A percentile compares a stretch with the other conserved stretches of the same genome.
Conservation (phyloP, 2,113 vertebrate genomes). For the Chunga burmeisteri region DNA sequence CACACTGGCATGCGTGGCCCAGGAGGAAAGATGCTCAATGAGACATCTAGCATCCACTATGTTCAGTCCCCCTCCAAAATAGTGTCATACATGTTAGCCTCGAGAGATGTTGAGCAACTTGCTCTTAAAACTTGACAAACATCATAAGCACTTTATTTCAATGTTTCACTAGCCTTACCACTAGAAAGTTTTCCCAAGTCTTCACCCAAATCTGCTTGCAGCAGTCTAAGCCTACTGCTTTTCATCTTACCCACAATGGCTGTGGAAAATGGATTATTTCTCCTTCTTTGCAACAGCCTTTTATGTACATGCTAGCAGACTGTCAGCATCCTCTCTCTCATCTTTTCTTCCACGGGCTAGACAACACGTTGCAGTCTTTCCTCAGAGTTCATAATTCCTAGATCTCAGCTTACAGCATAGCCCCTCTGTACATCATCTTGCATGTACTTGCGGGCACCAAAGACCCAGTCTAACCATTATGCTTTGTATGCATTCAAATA, state of each 20-base stretch:
- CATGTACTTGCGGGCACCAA: neutral
- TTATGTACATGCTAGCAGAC: neutral
- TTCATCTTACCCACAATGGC: neutral
- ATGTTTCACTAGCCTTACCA: neutral
- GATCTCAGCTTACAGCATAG: neutral
- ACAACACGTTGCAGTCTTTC: neutral
- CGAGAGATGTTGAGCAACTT: neutral
- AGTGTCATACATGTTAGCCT: neutral
- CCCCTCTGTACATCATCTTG: neutral
- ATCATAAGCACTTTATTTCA: neutral
- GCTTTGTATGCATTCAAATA: neutral
- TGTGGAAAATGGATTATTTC: constrained; percentile 18
- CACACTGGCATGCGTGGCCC: rapidly evolving
- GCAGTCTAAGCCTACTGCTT: neutral
- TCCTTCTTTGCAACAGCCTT: neutral
- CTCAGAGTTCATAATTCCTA: neutral
- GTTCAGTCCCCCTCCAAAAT: neutral
- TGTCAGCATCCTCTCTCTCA: neutral
- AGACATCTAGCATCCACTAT: neutral
- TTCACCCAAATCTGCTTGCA: constrained; percentile 8
- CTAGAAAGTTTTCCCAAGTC: neutral
- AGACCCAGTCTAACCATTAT: neutral
- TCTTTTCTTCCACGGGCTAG: neutral
- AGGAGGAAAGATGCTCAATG: neutral
- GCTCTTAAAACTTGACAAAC: neutral